Percentiles rank a stretch among this genome's conserved stretches.
phyloP scores from a whole-genome alignment of 2,797 vertebrate species.

The Poecilia picta region DNA sequence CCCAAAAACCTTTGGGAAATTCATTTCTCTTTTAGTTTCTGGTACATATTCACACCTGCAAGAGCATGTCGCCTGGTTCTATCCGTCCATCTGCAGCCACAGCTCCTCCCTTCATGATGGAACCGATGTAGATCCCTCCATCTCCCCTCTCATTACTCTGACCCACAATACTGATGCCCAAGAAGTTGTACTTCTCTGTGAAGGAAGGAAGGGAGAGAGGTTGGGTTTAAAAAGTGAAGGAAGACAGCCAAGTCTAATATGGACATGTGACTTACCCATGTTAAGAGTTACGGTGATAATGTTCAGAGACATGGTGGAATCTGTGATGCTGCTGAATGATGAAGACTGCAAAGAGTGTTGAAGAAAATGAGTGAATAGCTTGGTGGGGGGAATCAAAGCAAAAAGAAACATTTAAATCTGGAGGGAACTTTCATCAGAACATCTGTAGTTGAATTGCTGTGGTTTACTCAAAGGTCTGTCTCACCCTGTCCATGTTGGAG shows the following conservation, averaged over 20 bases:
- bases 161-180: conserved; percentile 94
- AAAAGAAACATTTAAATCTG: conserved; percentile 15
- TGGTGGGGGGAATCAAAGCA: not conserved
- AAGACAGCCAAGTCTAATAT: not conserved
- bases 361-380: not conserved
- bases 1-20: conserved; percentile 1
- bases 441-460: not conserved
- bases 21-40: not conserved
- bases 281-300: conserved; percentile 98
- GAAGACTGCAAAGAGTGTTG: conserved; percentile 84
- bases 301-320: conserved; percentile 98
- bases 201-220: not conserved
- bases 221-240: not conserved
- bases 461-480: conserved; percentile 17
- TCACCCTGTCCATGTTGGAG: conserved; percentile 92
- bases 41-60: conserved; percentile 76
- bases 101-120: conserved; percentile 90
- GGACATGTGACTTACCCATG: conserved; percentile 88
- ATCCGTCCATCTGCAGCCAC: conserved; percentile 91
- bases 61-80: conserved; percentile 84
- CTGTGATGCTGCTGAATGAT: conserved; percentile 98
- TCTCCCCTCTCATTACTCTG: conserved; percentile 94
- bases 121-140: conserved; percentile 93
- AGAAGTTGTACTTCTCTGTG: conserved; percentile 89
- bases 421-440: not conserved